phyloP scores from a whole-genome alignment of 2,113 vertebrate species.

The Pelobates fuscus region DNA sequence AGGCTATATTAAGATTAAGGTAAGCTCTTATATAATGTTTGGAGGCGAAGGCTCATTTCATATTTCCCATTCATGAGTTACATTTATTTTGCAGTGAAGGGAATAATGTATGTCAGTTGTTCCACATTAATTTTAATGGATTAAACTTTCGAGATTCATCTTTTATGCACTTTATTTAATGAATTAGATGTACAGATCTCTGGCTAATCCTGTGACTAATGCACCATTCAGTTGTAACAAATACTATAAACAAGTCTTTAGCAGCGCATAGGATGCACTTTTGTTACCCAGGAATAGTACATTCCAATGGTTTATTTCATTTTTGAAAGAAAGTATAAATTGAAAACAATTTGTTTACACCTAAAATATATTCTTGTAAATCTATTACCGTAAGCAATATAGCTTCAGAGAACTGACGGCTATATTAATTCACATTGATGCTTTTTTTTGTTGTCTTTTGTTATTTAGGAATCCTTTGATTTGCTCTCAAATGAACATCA shows the following conservation, averaged over 20 bases:
- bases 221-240: conserved; percentile 36
- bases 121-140: conserved; percentile 41
- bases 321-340: no score
- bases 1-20: no score
- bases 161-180: conserved; percentile 41
- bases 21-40: background rate
- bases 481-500: no score
- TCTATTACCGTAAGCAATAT: no score
- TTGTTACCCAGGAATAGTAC: background rate
- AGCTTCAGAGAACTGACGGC: no score
- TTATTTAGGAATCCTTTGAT: no score
- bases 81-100: conserved; percentile 26
- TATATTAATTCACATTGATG: no score
- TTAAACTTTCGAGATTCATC: conserved; percentile 31
- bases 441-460: no score
- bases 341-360: no score
- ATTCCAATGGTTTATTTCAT: background rate
- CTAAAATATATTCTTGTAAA: no score
- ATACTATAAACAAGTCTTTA: conserved; percentile 27
- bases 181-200: conserved; percentile 18
- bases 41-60: background rate
- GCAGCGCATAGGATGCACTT: background rate
- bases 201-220: conserved; percentile 29
- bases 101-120: conserved; percentile 35
- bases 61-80: conserved; percentile 24